Conservation (phyloP, 1,140 invertebrate species). For the Octopus bimaculoides region DNA sequence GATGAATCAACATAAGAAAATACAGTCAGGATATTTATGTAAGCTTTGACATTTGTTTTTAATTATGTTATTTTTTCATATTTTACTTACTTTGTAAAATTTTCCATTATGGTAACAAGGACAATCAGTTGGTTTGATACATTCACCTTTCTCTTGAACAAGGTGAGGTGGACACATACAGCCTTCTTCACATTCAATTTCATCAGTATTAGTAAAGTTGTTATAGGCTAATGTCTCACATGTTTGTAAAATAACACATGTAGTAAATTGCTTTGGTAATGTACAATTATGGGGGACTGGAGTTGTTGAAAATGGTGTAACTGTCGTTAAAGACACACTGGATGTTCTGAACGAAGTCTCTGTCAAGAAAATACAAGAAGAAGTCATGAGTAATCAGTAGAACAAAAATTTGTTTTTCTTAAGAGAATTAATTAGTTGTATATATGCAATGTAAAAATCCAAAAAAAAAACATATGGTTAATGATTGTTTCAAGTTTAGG, state of each 20-base stretch:
- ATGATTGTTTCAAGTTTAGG: too few relatives aligned
- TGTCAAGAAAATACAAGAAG: too few relatives aligned
- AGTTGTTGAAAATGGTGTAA: neutral
- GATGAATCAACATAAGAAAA: too few relatives aligned
- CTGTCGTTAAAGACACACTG: neutral
- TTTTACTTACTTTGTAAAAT: neutral
- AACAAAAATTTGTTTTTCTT: too few relatives aligned
- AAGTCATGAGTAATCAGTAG: too few relatives aligned
- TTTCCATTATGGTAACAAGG: slow-evolving; percentile 5
- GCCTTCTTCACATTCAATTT: neutral
- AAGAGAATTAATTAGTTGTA: too few relatives aligned
- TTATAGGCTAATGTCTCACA: neutral
- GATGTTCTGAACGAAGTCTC: neutral
- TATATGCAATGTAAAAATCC: too few relatives aligned
- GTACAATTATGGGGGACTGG: neutral
- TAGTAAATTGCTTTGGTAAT: neutral
- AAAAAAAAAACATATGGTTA: too few relatives aligned
- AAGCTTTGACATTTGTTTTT: too few relatives aligned
- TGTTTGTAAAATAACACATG: neutral
- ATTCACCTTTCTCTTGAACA: neutral
- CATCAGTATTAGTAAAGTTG: neutral
- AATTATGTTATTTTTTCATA: too few relatives aligned
- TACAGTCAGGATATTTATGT: too few relatives aligned
- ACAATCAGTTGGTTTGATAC: slow-evolving; percentile 7
- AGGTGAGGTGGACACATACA: neutral